Evolutionary conservation across 2,888 invertebrate genomes (phyloP), one percentile per base, ranked within the genome.

Genomic region (Drosophila leonis): DNA sequence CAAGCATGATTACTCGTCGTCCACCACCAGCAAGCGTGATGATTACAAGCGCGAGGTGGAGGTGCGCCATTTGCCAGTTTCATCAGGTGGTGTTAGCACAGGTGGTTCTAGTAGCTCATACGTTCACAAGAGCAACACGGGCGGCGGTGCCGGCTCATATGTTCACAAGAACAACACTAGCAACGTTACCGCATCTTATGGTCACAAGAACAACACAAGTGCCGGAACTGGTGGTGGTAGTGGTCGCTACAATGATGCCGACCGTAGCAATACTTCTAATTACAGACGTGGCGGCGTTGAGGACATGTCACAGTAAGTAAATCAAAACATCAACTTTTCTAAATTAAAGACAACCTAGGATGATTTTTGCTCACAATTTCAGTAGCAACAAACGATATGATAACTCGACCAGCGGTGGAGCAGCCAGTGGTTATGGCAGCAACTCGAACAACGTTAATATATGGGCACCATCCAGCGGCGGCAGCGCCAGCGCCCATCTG

Each of bases 31-130:
- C 67, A 91, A 91, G 54, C 90, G 91, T n/a, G 92, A 90, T 55
- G 92, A 90, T 18, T 91, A 92, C 59, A 92, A 92, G 39, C 91
- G 93, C n/a, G 93, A 93, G 18, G 91, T 92, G 12, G 93, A 93
- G 51, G 89, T 93, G n/a, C 92, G 90, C 51, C 92, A 91, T 71
- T 78, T 92, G 62, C 82, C 79, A 33, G 75, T 88, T 7, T 72
- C 91, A 10, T 72, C 73, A 8, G 70, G 72, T 37, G 75, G 62
- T 12, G 84, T 75, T 1, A 77, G 77, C 42, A 74, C 84, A 7
- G 76, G 78, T 2, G 84, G 80, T 13, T 78, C 83, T 2, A 82
- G 86, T 57, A 82, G 90, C 42, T 89, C 90, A 9, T 92, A 91
- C 65, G 70, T 80, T 15, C 84, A 84, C 60, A 79, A 79, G 57